Conservation (phyloP, 1,140 invertebrate species). For the Hetaerina americana region DNA sequence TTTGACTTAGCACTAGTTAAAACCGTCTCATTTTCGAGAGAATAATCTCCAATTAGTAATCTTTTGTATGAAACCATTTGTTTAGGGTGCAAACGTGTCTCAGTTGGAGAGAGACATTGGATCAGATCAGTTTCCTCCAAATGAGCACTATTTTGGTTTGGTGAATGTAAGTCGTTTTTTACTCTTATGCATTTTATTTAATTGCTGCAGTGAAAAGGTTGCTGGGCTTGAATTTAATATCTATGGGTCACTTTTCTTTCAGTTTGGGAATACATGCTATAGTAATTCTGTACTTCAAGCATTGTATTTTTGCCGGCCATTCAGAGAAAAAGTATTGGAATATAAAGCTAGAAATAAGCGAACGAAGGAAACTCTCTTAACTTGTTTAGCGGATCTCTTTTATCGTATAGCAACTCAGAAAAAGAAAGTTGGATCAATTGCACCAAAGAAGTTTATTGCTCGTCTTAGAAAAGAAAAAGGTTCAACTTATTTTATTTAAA, state of each 20-base stretch:
- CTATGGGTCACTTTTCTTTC: slow-evolving; percentile 30
- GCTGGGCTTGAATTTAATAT: slow-evolving; percentile 13
- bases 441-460: slow-evolving; percentile 99
- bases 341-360: slow-evolving; percentile 97
- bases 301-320: slow-evolving; percentile 96
- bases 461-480: slow-evolving; percentile 97
- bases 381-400: slow-evolving; percentile 96
- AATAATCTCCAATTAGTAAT: no score
- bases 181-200: no score
- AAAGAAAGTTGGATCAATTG: slow-evolving; percentile 98
- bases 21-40: no score
- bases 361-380: slow-evolving; percentile 94
- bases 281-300: slow-evolving; percentile 99
- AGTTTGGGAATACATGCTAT: slow-evolving; percentile 99
- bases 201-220: no score
- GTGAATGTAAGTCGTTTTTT: slow-evolving; percentile 76
- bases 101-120: slow-evolving; percentile 97
- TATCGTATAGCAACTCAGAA: slow-evolving; percentile 98
- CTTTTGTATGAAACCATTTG: no score
- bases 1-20: no score
- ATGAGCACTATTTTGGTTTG: slow-evolving; percentile 97
- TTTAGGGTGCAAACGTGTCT: slow-evolving; percentile 91
- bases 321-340: slow-evolving; percentile 94
- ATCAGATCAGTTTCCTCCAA: slow-evolving; percentile 90
- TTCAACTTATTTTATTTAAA: slow-evolving; percentile 25